Base-by-base conservation (phyloP, 2,888 invertebrate genomes). In the Oscheius sp. region DNA sequence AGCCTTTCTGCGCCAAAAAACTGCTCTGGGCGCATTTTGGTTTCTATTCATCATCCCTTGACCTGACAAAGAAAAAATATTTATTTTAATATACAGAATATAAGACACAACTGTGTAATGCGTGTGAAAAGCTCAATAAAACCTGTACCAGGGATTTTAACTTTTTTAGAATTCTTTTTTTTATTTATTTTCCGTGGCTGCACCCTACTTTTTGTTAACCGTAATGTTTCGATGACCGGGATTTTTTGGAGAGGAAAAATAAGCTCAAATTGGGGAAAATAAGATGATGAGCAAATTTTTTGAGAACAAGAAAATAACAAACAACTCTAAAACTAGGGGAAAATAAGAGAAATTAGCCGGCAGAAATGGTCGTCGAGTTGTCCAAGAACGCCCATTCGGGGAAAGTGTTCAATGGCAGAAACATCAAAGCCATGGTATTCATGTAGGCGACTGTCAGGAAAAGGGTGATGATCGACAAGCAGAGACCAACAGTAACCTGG, bases 401-500 rank as follows among this genome's bases (percentile, higher is more conserved):
- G 70, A 78, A 78, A 7, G 66, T 45, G 58, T 69, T 66, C 41
- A 83, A 71, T 16, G 77, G 76, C 16, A 84, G 76, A 29, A 75
- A 64, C 18, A 80, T 52, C 25, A 74, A 69, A 13, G 79, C 82
- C 46, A 79, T 64, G 9, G 76, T 69, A 72, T 80, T 76, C 81
- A 83, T 83, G 76, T 82, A 80, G 46, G 46, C 2, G 7, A 82
- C 75, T 23, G 82, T 82, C 27, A 82, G 43, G 25, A 78, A 18
- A 2, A 81, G 69, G 49, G 77, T 71, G 25, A 77, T 76, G 9
- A 83, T 2, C 23, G 82, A 81, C 21, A 80, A 70, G 63, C 81
- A 53, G 9, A 70, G 46, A 2, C 84, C 83, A 18, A 77, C 77
- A 18, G 80, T 58, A 41, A 78, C 77, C 84, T 84, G 77, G 12